phyloP scores from a whole-genome alignment of 2,797 vertebrate species.

The Gila robusta region DNA sequence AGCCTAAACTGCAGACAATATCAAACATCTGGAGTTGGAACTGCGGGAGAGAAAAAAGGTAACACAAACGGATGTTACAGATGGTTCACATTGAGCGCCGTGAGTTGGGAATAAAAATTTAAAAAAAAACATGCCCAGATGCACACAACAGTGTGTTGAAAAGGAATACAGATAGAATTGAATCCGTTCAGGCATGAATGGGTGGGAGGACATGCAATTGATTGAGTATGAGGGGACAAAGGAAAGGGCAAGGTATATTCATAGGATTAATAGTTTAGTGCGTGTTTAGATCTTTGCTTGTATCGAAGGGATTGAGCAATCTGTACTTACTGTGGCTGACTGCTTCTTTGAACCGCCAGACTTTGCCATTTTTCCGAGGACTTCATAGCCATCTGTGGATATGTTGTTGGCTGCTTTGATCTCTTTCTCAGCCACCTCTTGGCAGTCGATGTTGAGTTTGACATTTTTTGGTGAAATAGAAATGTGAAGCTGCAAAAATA shows the following conservation, averaged over 20 bases:
- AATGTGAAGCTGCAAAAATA: conserved; percentile 88
- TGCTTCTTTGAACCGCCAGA: conserved; percentile 83
- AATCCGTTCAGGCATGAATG: conserved; percentile 28
- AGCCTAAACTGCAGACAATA: conserved; percentile 97
- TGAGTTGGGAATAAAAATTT: conserved; percentile 60
- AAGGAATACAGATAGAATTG: conserved; percentile 45
- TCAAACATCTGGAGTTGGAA: conserved; percentile 99
- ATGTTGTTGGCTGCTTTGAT: conserved; percentile 94
- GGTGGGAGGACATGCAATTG: background rate
- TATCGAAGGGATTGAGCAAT: background rate
- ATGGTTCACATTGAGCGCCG: conserved; percentile 66
- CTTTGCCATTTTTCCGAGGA: conserved; percentile 91
- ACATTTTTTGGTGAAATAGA: conserved; percentile 90
- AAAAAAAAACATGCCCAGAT: conserved; percentile 56
- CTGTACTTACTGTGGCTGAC: conserved; percentile 90
- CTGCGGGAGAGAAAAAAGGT: conserved; percentile 74
- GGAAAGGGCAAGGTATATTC: background rate
- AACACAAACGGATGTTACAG: conserved; percentile 71
- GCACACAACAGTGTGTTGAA: conserved; percentile 56
- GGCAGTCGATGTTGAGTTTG: conserved; percentile 94
- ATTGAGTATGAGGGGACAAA: conserved; percentile 14
- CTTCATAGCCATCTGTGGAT: conserved; percentile 92
- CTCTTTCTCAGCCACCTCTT: conserved; percentile 92
- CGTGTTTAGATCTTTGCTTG: conserved; percentile 18
- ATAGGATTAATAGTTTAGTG: conserved; percentile 7